These are phyloP conservation scores for Drosophila aff. DNA, from an alignment of 1,140 invertebrate genomes.

Conservation along the genomic window DNA sequence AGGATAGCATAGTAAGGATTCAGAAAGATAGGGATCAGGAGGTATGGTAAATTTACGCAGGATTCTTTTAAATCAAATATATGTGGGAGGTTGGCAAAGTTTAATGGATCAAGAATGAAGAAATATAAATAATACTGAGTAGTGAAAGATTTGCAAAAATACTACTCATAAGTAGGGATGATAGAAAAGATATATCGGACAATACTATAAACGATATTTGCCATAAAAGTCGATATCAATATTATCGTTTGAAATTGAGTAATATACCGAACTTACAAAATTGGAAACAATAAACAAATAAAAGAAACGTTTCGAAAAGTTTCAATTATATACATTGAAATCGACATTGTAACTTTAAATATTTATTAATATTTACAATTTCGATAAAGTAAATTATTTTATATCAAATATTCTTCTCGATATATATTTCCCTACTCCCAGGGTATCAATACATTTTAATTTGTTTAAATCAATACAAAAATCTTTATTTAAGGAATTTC, in stretches of 20 bases:
- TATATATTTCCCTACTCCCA: background rate
- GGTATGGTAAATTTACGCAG: too few relatives aligned
- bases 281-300: too few relatives aligned
- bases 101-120: slow-evolving; percentile 10
- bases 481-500: slow-evolving; percentile 21
- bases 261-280: too few relatives aligned
- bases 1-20: too few relatives aligned
- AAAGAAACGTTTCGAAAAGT: too few relatives aligned
- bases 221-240: background rate
- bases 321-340: too few relatives aligned
- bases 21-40: too few relatives aligned
- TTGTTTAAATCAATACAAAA: background rate
- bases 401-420: background rate
- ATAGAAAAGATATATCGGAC: background rate
- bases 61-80: too few relatives aligned
- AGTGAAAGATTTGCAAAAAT: background rate
- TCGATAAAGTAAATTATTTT: too few relatives aligned
- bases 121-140: background rate
- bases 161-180: background rate
- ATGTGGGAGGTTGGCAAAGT: background rate
- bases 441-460: background rate
- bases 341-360: too few relatives aligned
- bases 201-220: background rate
- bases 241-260: background rate
- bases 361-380: too few relatives aligned